Evolutionary conservation across 2,888 invertebrate species (phyloP).

Genomic region (Sepiola atlantica): DNA sequence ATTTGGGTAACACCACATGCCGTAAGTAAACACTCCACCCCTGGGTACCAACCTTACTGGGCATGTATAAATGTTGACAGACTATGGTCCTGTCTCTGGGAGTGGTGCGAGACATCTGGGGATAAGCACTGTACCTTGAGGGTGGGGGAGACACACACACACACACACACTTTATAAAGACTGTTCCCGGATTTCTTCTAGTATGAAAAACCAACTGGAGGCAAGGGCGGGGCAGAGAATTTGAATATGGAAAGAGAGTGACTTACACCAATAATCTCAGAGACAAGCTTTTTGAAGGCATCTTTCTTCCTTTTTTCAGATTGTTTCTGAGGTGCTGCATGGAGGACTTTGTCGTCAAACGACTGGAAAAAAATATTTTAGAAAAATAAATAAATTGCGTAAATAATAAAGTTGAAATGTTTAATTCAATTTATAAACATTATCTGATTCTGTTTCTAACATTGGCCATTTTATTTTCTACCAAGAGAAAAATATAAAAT

Average conservation of each 20-base stretch:
- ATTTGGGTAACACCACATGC: no score
- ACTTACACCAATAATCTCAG: slow-evolving; percentile 72
- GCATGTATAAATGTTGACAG: no score
- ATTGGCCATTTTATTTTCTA: no score
- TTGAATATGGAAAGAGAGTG: background rate
- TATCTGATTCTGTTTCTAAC: no score
- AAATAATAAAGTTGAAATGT: no score
- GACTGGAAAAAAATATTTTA: slow-evolving; percentile 76
- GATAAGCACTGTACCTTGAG: background rate
- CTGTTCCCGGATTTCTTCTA: no score
- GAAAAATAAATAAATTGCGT: background rate
- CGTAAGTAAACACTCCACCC: no score
- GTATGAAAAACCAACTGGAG: background rate
- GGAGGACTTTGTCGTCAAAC: slow-evolving; percentile 86
- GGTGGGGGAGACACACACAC: background rate
- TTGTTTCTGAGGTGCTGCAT: slow-evolving; percentile 76
- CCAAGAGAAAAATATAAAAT: no score
- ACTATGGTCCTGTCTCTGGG: no score
- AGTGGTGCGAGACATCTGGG: no score
- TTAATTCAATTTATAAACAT: no score
- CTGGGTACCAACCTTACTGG: no score
- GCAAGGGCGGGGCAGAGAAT: background rate
- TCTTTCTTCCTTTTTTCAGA: slow-evolving; percentile 93
- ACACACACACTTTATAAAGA: background rate
- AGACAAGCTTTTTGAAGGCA: slow-evolving; percentile 81